Conservation (phyloP, 2,888 invertebrate species). For the Lithophane ornitopus region DNA sequence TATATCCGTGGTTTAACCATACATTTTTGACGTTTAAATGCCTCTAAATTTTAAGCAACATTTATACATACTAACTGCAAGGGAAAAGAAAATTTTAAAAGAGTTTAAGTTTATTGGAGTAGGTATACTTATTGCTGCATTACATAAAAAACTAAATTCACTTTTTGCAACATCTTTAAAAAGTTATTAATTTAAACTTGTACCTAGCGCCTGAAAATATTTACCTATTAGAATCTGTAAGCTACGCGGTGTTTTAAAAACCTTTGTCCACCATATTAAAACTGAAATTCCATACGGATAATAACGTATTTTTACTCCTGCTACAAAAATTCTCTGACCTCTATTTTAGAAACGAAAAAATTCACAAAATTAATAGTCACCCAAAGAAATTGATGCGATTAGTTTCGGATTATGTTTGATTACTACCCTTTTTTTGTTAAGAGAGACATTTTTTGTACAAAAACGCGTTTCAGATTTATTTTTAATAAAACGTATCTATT, state of each 20-base stretch:
- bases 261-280: neutral
- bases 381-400: constrained; percentile 82
- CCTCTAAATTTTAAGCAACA: neutral
- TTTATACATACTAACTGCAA: neutral
- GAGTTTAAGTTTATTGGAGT: neutral
- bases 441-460: constrained; percentile 78
- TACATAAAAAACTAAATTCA: neutral
- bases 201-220: neutral
- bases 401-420: constrained; percentile 84
- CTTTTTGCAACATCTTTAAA: neutral
- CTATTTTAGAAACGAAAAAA: constrained; percentile 43
- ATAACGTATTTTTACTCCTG: constrained; percentile 24
- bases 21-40: neutral
- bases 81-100: neutral
- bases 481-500: constrained; percentile 76
- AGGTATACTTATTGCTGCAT: neutral
- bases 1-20: neutral
- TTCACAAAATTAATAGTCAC: constrained; percentile 75
- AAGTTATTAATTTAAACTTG: neutral
- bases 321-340: constrained; percentile 40
- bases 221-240: neutral
- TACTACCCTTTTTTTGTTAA: constrained; percentile 76
- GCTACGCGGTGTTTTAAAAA: neutral
- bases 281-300: constrained; percentile 29
- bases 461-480: constrained; percentile 72